Conservation (phyloP, 2,888 invertebrate species). For the Phaonia tiefii region DNA sequence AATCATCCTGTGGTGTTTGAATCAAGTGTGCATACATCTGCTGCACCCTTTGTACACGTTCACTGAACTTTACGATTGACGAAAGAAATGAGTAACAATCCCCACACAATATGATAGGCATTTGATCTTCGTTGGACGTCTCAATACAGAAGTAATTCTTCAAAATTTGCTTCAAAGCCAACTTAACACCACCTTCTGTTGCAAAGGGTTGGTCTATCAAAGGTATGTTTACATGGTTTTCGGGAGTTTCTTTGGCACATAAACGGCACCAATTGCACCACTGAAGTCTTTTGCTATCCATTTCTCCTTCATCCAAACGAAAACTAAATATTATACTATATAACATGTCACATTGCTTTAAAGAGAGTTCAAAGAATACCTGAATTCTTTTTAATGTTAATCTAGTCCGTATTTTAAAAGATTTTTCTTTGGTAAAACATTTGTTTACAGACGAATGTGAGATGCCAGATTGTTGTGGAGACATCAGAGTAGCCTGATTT, state of each 20-base stretch:
- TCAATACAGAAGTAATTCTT: slow-evolving; percentile 76
- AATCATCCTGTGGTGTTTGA: slow-evolving; percentile 31
- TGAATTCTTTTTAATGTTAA: too few relatives aligned
- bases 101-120: slow-evolving; percentile 75
- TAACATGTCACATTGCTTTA: too few relatives aligned
- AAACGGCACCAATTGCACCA: slow-evolving; percentile 59
- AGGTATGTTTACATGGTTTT: slow-evolving; percentile 73
- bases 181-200: slow-evolving; percentile 48
- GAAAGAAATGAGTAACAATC: slow-evolving; percentile 75
- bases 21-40: slow-evolving; percentile 74
- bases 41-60: slow-evolving; percentile 75
- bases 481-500: too few relatives aligned
- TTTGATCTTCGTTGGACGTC: slow-evolving; percentile 73
- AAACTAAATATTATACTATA: too few relatives aligned
- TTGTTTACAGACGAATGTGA: too few relatives aligned
- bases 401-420: too few relatives aligned
- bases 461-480: too few relatives aligned
- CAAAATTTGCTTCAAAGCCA: slow-evolving; percentile 73
- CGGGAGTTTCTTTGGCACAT: slow-evolving; percentile 60
- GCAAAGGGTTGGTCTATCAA: slow-evolving; percentile 56
- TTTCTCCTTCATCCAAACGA: too few relatives aligned
- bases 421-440: too few relatives aligned
- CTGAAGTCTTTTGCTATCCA: too few relatives aligned
- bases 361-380: too few relatives aligned
- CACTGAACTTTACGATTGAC: slow-evolving; percentile 74